phyloP scores from a whole-genome alignment of 1,140 invertebrate genomes.

The Capitella teleta region DNA sequence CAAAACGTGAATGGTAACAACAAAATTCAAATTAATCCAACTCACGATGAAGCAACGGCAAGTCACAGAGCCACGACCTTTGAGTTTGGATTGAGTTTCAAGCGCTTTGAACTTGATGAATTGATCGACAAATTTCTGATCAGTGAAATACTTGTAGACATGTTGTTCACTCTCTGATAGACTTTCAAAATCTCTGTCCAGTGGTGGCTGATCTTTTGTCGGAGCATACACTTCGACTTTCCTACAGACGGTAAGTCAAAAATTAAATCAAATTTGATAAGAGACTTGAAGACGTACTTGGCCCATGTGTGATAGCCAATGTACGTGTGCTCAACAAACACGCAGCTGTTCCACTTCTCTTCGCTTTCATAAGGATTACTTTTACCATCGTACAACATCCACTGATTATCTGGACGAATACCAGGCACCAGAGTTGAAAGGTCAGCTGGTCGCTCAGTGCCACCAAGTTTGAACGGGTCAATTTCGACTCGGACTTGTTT shows the following conservation, averaged over 20 bases:
- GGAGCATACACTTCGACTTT: conserved; percentile 52
- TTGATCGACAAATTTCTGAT: conserved; percentile 57
- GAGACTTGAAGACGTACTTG: conserved; percentile 40
- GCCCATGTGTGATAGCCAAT: conserved; percentile 77
- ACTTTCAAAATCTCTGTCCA: conserved; percentile 43
- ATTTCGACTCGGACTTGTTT: conserved; percentile 52
- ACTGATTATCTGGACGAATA: conserved; percentile 55
- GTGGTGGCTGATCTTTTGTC: conserved; percentile 52
- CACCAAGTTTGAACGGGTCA: conserved; percentile 40
- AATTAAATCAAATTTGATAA: not conserved
- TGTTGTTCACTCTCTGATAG: conserved; percentile 46
- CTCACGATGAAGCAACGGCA: too few species aligned
- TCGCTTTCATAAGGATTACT: conserved; percentile 50
- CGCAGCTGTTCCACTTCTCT: conserved; percentile 59
- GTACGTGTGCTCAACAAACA: conserved; percentile 57
- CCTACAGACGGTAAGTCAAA: not conserved
- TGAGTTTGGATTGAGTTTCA: too few species aligned
- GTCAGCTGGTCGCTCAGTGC: conserved; percentile 4
- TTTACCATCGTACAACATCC: conserved; percentile 59
- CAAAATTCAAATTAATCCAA: too few species aligned
- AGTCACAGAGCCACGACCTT: too few species aligned
- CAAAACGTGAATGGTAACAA: too few species aligned
- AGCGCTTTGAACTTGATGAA: conserved; percentile 64
- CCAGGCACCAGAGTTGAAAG: conserved; percentile 35
- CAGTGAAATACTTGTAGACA: conserved; percentile 59